Evolutionary conservation across 37 sponge, comb jelly and placozoan species (phyloP).

Genomic region (Aplysina aerophoba): DNA sequence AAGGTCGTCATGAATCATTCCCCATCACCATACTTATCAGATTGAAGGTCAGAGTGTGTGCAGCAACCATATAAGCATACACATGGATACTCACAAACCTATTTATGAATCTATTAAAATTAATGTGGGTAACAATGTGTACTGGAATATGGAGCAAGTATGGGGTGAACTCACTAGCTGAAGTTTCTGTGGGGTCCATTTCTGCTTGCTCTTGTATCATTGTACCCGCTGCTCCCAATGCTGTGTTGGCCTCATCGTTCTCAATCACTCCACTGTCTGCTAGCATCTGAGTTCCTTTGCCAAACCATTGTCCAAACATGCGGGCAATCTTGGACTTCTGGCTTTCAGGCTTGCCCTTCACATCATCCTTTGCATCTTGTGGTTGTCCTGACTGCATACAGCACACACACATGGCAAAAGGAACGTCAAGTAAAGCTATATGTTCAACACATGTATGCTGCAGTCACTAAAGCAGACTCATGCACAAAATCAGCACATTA

Average conservation of each 20-base stretch:
- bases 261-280: neutral
- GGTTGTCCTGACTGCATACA: neutral
- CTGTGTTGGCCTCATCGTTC: neutral
- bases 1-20: no score
- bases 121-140: neutral
- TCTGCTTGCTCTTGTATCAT: constrained; percentile 8
- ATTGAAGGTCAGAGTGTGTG: no score
- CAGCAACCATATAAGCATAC: neutral
- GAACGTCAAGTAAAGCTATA: neutral
- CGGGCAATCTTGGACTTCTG: neutral
- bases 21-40: no score
- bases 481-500: no score
- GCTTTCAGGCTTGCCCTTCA: constrained; percentile 7
- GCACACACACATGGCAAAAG: neutral
- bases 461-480: no score
- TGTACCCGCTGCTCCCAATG: neutral
- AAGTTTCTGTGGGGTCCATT: constrained; percentile 27
- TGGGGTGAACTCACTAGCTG: constrained; percentile 1
- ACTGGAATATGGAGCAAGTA: no score
- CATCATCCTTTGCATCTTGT: neutral
- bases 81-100: neutral
- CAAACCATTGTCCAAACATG: neutral
- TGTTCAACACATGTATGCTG: no score
- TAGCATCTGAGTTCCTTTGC: constrained; percentile 6
- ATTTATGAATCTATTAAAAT: neutral